Conservation (phyloP, 2,888 invertebrate genomes). For the Mythimna lalbum region DNA sequence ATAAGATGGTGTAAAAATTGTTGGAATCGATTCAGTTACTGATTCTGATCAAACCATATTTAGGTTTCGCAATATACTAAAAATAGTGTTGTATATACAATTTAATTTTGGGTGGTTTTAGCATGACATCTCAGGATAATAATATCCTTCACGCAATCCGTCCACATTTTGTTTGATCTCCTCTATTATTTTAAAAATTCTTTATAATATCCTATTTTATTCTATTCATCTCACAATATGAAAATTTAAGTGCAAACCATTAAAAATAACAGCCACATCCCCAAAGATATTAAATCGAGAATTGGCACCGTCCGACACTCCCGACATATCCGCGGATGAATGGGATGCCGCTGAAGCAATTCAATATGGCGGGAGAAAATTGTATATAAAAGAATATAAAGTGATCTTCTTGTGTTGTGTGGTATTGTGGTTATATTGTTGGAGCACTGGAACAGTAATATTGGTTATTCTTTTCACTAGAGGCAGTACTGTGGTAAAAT, state of each 20-base stretch:
- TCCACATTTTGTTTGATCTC: too few relatives aligned
- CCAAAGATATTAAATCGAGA: constrained; percentile 30
- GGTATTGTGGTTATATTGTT: not conserved
- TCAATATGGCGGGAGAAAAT: constrained; percentile 20
- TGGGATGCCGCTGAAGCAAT: constrained; percentile 1
- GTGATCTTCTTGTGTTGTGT: not conserved
- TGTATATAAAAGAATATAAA: constrained; percentile 23
- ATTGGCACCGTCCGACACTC: constrained; percentile 26
- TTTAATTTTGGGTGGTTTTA: too few relatives aligned
- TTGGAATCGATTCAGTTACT: too few relatives aligned
- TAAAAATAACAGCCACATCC: constrained; percentile 35
- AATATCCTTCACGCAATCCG: too few relatives aligned
- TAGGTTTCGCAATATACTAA: too few relatives aligned
- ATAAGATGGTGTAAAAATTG: too few relatives aligned
- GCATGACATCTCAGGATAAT: too few relatives aligned
- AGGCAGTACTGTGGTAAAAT: not conserved
- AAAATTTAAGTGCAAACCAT: constrained; percentile 23
- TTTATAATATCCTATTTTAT: constrained; percentile 3
- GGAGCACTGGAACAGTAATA: not conserved
- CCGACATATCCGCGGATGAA: constrained; percentile 19
- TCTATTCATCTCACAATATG: constrained; percentile 31
- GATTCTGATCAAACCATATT: too few relatives aligned
- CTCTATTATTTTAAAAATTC: not conserved
- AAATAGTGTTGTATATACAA: too few relatives aligned
- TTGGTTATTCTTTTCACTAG: not conserved